Base-by-base conservation (phyloP, 1,140 invertebrate genomes). In the Gonioctena quinquepunctata region DNA sequence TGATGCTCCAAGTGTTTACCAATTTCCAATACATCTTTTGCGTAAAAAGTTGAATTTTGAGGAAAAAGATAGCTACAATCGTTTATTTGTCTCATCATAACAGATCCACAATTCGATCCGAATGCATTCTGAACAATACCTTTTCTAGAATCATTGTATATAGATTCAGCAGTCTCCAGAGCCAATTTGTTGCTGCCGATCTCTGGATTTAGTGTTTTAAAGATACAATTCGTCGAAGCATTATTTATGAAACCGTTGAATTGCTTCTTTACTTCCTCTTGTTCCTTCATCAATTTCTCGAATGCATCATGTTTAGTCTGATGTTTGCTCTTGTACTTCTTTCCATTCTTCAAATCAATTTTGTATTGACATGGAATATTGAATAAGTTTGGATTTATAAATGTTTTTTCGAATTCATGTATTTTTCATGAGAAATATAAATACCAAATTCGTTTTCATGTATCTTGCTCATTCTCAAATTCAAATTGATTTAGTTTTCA, bases 1-100 rank as follows among this genome's bases (percentile, higher is more conserved):
- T 81, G 75, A 72, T 66, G 33, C 28, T 21, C 8, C 19, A 80
- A 70, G 61, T 75, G 42, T 23, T 48, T 27, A 5, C 22, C 21
- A 23, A 81, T 75, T n/a, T 77, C 71, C 16, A 2, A 52, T 6
- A 80, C 69, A 65, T 81, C 68, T 66, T 74, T 77, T 57, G 66
- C 71, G 67, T 74, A 82, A 72, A 83, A 82, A 70, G 60, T 73
- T 65, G 74, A 79, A 60, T 81, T 78, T 66, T 69, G 25, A 7
- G 82, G 82, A 70, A 83, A 81, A 25, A 83, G 52, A 73, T 66
- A 81, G n/a, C 56, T 23, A 8, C 23, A 21, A 61, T 68, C 23
- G 49, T 78, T 67, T 18, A 81, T 60, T 23, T n/a, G 52, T 68
- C 71, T 69, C 7, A 71, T 66, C 23, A 68, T 67, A 25, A 78